Conservation (phyloP, 2,888 invertebrate genomes). For the Eurytoma californica region DNA sequence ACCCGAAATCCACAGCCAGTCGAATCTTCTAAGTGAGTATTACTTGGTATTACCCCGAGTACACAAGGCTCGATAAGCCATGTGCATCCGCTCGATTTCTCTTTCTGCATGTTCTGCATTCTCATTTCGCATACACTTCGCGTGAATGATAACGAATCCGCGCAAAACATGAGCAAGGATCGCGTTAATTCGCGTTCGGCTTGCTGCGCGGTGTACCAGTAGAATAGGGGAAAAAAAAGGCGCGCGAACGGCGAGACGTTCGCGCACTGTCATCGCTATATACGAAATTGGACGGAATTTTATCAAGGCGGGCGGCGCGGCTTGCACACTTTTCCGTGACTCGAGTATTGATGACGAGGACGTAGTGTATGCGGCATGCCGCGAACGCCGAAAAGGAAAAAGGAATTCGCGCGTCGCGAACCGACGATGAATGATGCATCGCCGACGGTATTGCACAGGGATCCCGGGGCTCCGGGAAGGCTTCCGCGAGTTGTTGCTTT, state of each 20-base stretch:
- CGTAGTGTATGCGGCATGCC: background rate
- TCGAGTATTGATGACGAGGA: slow-evolving; percentile 18
- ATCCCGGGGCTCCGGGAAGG: slow-evolving; percentile 33
- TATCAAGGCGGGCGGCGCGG: background rate
- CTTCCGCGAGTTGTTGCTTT: slow-evolving; percentile 21
- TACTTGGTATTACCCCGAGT: no score
- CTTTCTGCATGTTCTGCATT: no score
- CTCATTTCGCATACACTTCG: no score
- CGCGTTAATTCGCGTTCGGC: no score
- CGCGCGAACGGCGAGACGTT: background rate
- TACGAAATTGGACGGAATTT: slow-evolving; percentile 5
- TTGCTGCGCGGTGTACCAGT: no score
- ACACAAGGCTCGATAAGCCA: no score
- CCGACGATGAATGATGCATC: slow-evolving; percentile 11
- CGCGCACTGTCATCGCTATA: background rate
- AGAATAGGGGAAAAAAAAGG: background rate
- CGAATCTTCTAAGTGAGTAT: no score
- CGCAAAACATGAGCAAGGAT: no score
- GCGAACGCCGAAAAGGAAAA: slow-evolving; percentile 3
- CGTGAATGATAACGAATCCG: no score
- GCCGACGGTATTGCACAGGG: background rate
- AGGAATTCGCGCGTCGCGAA: background rate
- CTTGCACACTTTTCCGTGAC: slow-evolving; percentile 31
- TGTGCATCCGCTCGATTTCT: no score
- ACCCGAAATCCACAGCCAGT: no score